These are phyloP conservation scores for Pseudomyrmex sp. DNA, from an alignment of 1,140 invertebrate genomes.

Conservation along the genomic window DNA sequence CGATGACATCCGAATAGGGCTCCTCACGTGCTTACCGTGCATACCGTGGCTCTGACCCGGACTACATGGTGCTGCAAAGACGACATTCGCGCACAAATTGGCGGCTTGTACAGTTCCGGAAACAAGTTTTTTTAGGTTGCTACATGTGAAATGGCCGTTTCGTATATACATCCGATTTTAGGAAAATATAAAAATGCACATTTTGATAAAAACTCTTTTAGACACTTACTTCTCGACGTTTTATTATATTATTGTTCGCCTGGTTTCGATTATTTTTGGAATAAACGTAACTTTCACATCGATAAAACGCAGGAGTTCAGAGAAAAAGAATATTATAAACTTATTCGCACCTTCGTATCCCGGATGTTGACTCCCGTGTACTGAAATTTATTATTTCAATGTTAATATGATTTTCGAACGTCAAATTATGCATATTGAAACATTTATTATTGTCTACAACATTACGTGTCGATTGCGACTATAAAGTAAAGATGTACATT, in stretches of 20 bases:
- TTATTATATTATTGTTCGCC: not conserved
- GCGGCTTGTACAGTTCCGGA: not conserved
- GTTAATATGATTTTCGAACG: not conserved
- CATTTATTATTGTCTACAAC: not conserved
- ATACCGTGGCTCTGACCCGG: slow-evolving; percentile 87
- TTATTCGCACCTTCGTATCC: not conserved
- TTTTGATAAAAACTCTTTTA: too few species aligned
- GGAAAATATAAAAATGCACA: not conserved
- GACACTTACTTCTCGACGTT: too few species aligned
- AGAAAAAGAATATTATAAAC: not conserved
- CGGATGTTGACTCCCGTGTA: not conserved
- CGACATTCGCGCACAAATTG: slow-evolving; percentile 2
- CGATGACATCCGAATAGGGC: slow-evolving; percentile 95
- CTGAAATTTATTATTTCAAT: slow-evolving; percentile 31
- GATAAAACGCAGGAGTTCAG: not conserved
- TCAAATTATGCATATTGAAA: not conserved
- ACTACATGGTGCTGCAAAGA: slow-evolving; percentile 92
- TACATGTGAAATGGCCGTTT: slow-evolving; percentile 19
- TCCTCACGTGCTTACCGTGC: slow-evolving; percentile 81
- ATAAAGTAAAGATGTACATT: slow-evolving; percentile 13
- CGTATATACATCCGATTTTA: not conserved
- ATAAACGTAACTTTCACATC: not conserved
- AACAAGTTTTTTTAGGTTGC: not conserved
- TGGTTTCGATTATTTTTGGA: not conserved
- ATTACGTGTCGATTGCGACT: not conserved